A percentile compares a stretch with the other conserved stretches of the same genome.
phyloP scores from a whole-genome alignment of 2,888 invertebrate species.

The Operophtera brumata region DNA sequence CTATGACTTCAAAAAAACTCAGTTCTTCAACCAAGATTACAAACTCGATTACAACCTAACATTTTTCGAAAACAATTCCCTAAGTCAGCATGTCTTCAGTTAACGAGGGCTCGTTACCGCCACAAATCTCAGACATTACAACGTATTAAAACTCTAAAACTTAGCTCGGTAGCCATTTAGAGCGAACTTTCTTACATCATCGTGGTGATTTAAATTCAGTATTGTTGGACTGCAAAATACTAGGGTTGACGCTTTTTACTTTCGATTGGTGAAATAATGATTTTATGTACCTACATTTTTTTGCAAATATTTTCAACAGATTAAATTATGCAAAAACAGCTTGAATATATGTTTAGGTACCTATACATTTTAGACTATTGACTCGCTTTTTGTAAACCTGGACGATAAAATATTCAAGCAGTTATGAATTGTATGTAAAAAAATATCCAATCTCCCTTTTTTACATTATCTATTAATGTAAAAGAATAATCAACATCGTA shows the following conservation, averaged over 20 bases:
- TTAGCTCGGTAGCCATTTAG: conserved; percentile 71
- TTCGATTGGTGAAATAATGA: neutral
- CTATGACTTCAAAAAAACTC: no score
- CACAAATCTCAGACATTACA: conserved; percentile 77
- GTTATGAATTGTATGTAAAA: no score
- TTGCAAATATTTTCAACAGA: no score
- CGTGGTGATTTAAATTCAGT: conserved; percentile 69
- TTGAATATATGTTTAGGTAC: no score
- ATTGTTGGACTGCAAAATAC: conserved; percentile 39
- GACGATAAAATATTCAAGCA: no score
- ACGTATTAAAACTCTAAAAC: conserved; percentile 78
- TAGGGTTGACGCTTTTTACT: conserved; percentile 7
- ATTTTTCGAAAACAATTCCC: conserved; percentile 56
- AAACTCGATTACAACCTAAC: conserved; percentile 1
- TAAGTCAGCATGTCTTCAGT: conserved; percentile 58
- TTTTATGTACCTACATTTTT: no score
- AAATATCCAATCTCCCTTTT: no score
- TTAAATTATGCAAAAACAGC: no score
- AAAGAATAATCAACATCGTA: no score
- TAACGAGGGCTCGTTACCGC: conserved; percentile 74
- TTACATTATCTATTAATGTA: no score
- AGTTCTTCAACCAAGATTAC: neutral
- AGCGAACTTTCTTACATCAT: conserved; percentile 76
- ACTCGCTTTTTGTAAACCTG: no score
- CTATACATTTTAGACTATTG: no score